A percentile compares a stretch with the other conserved stretches of the same genome.
Conservation (phyloP, 1,140 invertebrate species). For the Anastrepha ludens region DNA sequence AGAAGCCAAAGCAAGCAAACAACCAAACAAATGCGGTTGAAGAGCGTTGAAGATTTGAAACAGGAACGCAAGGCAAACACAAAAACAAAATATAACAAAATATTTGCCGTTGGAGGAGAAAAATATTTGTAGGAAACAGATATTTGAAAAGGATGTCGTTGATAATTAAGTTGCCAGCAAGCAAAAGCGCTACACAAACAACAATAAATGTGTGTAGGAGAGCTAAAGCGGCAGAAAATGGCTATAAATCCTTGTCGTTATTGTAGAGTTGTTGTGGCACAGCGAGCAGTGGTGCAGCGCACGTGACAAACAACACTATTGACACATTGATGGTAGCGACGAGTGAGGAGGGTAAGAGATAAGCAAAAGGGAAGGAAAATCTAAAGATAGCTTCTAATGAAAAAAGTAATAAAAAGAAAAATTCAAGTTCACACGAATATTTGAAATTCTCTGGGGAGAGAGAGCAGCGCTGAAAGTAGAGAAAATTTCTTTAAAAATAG, state of each 20-base stretch:
- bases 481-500: too few species aligned
- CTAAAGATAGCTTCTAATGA: neutral
- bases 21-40: neutral
- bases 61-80: neutral
- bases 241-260: neutral
- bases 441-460: too few species aligned
- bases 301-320: constrained; percentile 3
- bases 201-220: neutral
- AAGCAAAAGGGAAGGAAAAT: neutral
- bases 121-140: constrained; percentile 38
- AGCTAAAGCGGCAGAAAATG: neutral
- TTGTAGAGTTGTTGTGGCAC: neutral
- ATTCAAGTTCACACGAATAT: neutral
- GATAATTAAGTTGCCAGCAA: constrained; percentile 45
- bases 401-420: neutral
- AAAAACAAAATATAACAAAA: neutral
- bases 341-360: neutral
- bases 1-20: constrained; percentile 16
- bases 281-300: neutral
- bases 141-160: constrained; percentile 8
- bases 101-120: constrained; percentile 18
- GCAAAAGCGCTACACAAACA: neutral
- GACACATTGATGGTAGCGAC: constrained; percentile 4
- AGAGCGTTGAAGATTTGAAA: constrained; percentile 21
- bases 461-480: too few species aligned